A percentile compares a stretch with the other conserved stretches of the same genome.
Evolutionary conservation across 2,888 invertebrate genomes (phyloP).

Genomic region (Sussaba pulchella): DNA sequence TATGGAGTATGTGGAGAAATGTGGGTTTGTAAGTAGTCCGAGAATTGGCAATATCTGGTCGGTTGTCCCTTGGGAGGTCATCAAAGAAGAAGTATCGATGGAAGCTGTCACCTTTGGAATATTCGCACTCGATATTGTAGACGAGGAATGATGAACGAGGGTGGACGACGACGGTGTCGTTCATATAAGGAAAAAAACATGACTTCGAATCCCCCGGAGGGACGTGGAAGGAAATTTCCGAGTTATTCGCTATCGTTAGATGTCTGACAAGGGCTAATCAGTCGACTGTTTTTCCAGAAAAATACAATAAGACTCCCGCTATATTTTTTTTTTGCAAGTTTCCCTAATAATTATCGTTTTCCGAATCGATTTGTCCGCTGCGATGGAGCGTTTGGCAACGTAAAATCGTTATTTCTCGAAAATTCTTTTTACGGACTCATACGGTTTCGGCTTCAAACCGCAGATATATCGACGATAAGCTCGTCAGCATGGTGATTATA

Average conservation of each 20-base stretch:
- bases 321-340: too few relatives aligned
- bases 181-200: background rate
- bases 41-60: background rate
- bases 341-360: too few relatives aligned
- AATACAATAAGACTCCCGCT: too few relatives aligned
- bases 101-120: background rate
- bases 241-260: background rate
- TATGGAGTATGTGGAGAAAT: background rate
- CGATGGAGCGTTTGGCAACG: too few relatives aligned
- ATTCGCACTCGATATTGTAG: too few relatives aligned
- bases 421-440: too few relatives aligned
- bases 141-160: constrained; percentile 28
- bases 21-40: background rate
- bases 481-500: constrained; percentile 47
- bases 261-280: background rate
- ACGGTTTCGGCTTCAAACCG: too few relatives aligned
- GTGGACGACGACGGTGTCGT: background rate
- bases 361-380: too few relatives aligned
- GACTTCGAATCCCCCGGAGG: constrained; percentile 4
- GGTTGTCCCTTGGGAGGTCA: background rate
- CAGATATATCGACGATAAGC: constrained; percentile 24
- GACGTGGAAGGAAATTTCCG: background rate
- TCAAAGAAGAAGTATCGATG: background rate
- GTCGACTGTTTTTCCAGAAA: too few relatives aligned
- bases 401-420: too few relatives aligned